Evolutionary conservation across 2,797 vertebrate genomes (phyloP).

Genomic region (Merluccius polli): DNA sequence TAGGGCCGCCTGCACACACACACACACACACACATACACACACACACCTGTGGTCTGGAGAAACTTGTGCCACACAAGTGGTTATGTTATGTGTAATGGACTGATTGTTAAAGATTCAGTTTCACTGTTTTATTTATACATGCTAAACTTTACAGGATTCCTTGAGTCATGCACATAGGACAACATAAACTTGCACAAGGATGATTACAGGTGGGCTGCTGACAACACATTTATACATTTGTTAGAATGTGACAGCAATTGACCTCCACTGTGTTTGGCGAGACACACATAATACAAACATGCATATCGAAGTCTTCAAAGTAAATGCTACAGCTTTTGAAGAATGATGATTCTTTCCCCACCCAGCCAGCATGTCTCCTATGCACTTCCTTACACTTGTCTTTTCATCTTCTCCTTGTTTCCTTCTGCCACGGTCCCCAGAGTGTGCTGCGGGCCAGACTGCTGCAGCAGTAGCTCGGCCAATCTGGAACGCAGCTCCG

Average conservation of each 20-base stretch:
- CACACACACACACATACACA: neutral
- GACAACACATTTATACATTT: neutral
- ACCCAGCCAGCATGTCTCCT: slow-evolving; percentile 42
- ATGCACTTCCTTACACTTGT: slow-evolving; percentile 77
- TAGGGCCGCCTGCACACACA: neutral
- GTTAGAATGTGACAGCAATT: slow-evolving; percentile 47
- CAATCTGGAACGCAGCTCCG: slow-evolving; percentile 80
- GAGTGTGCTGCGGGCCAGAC: slow-evolving; percentile 78
- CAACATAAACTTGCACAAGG: neutral
- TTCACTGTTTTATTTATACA: neutral
- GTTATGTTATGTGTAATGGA: neutral
- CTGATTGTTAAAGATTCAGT: slow-evolving; percentile 6
- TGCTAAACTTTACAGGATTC: neutral
- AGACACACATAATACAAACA: slow-evolving; percentile 32
- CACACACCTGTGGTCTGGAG: slow-evolving; percentile 2
- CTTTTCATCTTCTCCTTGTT: slow-evolving; percentile 79
- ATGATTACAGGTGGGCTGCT: neutral
- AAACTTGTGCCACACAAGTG: neutral
- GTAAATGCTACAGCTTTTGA: slow-evolving; percentile 66
- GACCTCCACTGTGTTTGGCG: slow-evolving; percentile 53
- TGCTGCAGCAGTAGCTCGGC: slow-evolving; percentile 80
- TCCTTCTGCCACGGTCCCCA: slow-evolving; percentile 69
- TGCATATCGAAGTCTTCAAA: slow-evolving; percentile 61
- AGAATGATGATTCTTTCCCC: slow-evolving; percentile 51
- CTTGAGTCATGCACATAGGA: neutral